These are phyloP conservation scores for Acanthoscelides obtectus DNA, from an alignment of 2,888 invertebrate genomes.

Conservation along the genomic window DNA sequence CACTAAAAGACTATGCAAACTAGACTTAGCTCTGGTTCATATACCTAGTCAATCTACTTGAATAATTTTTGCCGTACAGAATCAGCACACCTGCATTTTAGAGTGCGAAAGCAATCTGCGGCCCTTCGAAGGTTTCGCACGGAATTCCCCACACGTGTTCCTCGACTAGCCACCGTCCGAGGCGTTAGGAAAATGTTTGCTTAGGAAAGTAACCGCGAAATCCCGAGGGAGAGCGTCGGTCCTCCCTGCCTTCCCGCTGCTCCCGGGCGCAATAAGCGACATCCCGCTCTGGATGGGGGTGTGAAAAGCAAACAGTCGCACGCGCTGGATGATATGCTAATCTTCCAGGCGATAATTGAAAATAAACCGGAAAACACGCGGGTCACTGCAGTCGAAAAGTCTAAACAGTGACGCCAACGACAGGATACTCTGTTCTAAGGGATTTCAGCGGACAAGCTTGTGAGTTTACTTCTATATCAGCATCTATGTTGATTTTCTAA, in stretches of 20 bases:
- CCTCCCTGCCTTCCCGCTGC: background rate
- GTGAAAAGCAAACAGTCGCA: constrained; percentile 34
- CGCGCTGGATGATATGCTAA: constrained; percentile 37
- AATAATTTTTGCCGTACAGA: background rate
- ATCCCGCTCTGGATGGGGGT: constrained; percentile 20
- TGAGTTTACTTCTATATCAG: too few species aligned
- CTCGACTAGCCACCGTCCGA: background rate
- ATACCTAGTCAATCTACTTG: background rate
- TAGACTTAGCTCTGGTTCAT: too few species aligned
- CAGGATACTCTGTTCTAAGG: too few species aligned
- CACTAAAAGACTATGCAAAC: too few species aligned
- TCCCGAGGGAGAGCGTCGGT: constrained; percentile 1
- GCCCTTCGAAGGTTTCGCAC: background rate
- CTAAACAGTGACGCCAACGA: background rate
- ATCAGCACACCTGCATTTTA: background rate
- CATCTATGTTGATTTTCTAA: too few species aligned
- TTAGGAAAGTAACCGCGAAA: constrained; percentile 17
- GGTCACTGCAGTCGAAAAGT: background rate
- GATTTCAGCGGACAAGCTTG: too few species aligned
- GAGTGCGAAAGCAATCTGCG: background rate
- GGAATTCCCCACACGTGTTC: background rate
- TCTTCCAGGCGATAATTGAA: constrained; percentile 37
- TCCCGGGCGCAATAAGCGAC: too few species aligned
- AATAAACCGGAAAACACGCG: constrained; percentile 30
- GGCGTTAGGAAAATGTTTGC: constrained; percentile 20